Conservation (phyloP, 2,797 vertebrate species). For the Falco columbarius region DNA sequence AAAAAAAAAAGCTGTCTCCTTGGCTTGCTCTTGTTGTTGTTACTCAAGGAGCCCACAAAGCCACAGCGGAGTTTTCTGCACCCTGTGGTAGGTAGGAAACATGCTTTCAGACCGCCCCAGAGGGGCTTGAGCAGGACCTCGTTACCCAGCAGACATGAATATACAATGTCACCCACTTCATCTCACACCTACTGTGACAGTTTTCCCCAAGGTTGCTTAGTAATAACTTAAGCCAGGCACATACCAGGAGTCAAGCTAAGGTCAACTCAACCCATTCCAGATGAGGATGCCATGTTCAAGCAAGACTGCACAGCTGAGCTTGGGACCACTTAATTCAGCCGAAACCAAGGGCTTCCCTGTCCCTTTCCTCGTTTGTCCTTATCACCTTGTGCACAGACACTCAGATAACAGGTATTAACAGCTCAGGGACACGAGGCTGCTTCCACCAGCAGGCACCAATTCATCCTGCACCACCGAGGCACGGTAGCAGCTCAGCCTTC, state of each 20-base stretch:
- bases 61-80: background rate
- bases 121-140: background rate
- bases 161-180: fast-evolving
- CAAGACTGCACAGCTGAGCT: background rate
- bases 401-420: background rate
- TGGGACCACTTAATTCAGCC: background rate
- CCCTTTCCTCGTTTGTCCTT: background rate
- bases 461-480: background rate
- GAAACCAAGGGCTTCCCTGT: background rate
- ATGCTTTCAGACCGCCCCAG: background rate
- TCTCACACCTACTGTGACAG: background rate
- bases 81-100: fast-evolving
- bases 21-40: background rate
- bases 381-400: background rate
- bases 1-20: background rate
- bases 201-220: background rate
- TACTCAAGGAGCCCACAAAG: background rate
- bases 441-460: background rate
- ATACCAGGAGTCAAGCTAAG: background rate
- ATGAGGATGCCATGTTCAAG: background rate
- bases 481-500: fast-evolving
- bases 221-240: background rate
- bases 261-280: background rate
- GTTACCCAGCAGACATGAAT: fast-evolving
- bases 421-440: background rate